Conservation (phyloP, 2,797 vertebrate species). For the Tinamus major region DNA sequence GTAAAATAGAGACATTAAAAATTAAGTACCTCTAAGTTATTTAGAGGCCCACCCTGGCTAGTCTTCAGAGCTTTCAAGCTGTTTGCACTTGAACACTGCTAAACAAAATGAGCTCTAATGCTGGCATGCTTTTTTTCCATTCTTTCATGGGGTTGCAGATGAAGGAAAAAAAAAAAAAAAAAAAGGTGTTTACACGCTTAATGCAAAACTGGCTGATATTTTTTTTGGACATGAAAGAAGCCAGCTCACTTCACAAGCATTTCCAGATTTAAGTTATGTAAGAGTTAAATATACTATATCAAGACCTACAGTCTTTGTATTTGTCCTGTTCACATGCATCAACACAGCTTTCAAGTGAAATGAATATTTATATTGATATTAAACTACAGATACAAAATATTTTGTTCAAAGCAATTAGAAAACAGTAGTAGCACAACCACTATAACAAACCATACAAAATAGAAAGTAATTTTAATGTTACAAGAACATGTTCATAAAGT, state of each 20-base stretch:
- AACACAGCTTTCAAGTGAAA: neutral
- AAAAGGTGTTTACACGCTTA: neutral
- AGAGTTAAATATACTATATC: neutral
- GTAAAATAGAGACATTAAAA: constrained; percentile 23
- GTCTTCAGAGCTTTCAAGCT: constrained; percentile 20
- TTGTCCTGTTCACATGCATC: neutral
- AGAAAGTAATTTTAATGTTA: neutral
- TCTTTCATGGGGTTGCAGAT: constrained; percentile 8
- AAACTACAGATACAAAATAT: neutral
- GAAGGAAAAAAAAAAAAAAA: neutral
- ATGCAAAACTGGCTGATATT: neutral
- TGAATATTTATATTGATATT: neutral
- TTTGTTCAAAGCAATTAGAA: neutral
- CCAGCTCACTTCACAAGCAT: neutral
- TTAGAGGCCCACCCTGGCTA: constrained; percentile 22
- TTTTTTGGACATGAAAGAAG: neutral
- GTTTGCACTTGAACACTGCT: constrained; percentile 16
- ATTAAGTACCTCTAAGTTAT: constrained; percentile 32
- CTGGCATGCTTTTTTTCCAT: neutral
- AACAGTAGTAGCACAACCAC: neutral
- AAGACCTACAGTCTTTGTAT: neutral
- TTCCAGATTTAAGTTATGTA: neutral
- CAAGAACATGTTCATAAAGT: neutral
- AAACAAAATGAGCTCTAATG: constrained; percentile 34
- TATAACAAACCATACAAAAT: neutral